A percentile compares a stretch with the other conserved stretches of the same genome.
phyloP scores from a whole-genome alignment of 2,113 vertebrate genomes.

The Falcunculus frontatus region DNA sequence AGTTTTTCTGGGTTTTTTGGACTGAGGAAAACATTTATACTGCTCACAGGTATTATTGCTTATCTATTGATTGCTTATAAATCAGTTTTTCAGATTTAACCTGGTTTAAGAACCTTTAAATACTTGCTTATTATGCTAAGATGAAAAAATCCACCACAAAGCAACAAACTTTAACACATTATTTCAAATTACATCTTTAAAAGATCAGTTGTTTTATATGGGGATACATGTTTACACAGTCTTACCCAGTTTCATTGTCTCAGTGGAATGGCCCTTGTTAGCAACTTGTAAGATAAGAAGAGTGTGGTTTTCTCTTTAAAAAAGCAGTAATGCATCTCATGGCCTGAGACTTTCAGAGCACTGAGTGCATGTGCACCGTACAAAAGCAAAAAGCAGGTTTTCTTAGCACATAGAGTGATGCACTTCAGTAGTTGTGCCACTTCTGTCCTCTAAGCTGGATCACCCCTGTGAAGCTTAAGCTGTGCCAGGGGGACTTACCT shows the following conservation, averaged over 20 bases:
- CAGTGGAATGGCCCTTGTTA: background rate
- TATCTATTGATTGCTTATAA: background rate
- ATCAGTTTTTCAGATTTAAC: background rate
- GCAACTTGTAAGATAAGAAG: background rate
- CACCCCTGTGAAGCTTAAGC: background rate
- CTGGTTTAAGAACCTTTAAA: background rate
- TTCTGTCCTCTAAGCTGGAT: background rate
- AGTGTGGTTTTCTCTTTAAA: background rate
- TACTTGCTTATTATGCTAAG: background rate
- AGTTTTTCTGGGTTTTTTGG: background rate
- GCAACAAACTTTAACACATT: background rate
- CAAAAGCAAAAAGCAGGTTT: background rate
- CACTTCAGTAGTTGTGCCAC: rapidly evolving
- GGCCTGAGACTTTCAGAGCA: background rate
- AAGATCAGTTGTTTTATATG: background rate
- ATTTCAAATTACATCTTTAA: background rate
- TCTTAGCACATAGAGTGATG: background rate
- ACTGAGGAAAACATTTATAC: background rate
- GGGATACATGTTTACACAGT: background rate
- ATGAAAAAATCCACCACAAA: no score
- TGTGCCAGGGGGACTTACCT: background rate
- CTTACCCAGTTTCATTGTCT: background rate
- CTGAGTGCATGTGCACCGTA: background rate
- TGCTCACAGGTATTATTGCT: background rate
- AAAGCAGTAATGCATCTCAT: background rate